phyloP scores from a whole-genome alignment of 2,113 vertebrate genomes.

The Rhinogobius similis region DNA sequence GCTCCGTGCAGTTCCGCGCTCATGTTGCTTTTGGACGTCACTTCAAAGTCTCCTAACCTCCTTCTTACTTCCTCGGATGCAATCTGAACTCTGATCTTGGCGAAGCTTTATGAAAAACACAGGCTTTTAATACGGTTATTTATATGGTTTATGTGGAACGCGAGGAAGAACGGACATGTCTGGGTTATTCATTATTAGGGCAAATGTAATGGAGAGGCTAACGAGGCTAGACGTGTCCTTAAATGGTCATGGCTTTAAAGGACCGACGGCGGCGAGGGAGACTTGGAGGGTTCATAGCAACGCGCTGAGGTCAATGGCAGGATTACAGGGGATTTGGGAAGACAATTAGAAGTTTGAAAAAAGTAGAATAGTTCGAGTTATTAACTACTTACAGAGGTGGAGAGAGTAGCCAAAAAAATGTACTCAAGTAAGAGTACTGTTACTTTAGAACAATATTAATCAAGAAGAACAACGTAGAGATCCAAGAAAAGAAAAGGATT shows the following conservation, averaged over 20 bases:
- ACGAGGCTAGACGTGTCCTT: slow-evolving; percentile 24
- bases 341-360: neutral
- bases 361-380: neutral
- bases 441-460: too few relatives aligned
- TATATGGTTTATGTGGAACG: neutral
- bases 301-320: slow-evolving; percentile 13
- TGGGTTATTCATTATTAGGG: slow-evolving; percentile 4
- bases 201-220: slow-evolving; percentile 6
- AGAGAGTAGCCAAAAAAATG: too few relatives aligned
- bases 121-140: slow-evolving; percentile 2
- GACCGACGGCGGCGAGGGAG: neutral
- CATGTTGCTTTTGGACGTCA: slow-evolving; percentile 3
- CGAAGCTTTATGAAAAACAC: neutral
- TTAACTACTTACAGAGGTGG: neutral
- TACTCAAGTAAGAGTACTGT: too few relatives aligned
- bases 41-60: slow-evolving; percentile 7
- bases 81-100: slow-evolving; percentile 7
- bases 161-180: slow-evolving; percentile 2
- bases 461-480: too few relatives aligned
- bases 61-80: neutral
- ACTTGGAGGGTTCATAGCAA: neutral
- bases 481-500: too few relatives aligned
- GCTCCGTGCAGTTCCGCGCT: neutral
- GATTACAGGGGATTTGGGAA: neutral
- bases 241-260: slow-evolving; percentile 30